Evolutionary conservation across 2,888 invertebrate species (phyloP), one percentile per base, ranked within the genome.

Genomic region (Neocrepidodera transversa): DNA sequence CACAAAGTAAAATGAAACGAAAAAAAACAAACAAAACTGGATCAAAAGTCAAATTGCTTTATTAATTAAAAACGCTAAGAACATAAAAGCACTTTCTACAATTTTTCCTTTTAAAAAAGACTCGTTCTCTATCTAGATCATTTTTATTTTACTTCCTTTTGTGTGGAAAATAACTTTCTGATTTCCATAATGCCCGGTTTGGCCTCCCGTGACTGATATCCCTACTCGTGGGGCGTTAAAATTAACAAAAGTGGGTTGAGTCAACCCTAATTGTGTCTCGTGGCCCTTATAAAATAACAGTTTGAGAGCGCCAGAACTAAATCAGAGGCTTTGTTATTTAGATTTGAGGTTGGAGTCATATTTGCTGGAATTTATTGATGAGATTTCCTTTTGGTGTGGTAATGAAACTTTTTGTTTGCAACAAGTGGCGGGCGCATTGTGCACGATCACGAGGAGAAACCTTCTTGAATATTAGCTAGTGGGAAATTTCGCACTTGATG

Each of bases 51-150:
- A 57, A 53, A 57, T 61, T 52, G 23, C 51, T 35, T 26, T 53
- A 61, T 55, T 64, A 64, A 61, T 64, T 58, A 64, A 61, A 64
- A 63, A 58, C 42, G 63, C 52, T 60, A 63, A 35, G 47, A 60
- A 55, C 63, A 60, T 45, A 38, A 61, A 50, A 49, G 55, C 36
- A 18, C 8, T 45, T 45, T 35, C 47, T 55, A 47, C 42, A 52
- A n/a, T n/a, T 52, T 52, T 52, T 26, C 42, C 42, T 26, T 17
- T 23, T 36, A 26, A 47, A 55, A 35, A 38, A 38, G 14, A 23
- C 7, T 13, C 28, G 38, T 13, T 47, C 47, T 47, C 35, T 48
- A 32, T 20, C 35, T 55, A 52, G n/a, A 26, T 45, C 20, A 45
- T 55, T 55, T 53, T 55, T 55, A 55, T 55, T 43, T 45, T 38